Evolutionary conservation across 2,888 invertebrate genomes (phyloP), one percentile per base, ranked within the genome.

Genomic region (Hydropsyche betteni): DNA sequence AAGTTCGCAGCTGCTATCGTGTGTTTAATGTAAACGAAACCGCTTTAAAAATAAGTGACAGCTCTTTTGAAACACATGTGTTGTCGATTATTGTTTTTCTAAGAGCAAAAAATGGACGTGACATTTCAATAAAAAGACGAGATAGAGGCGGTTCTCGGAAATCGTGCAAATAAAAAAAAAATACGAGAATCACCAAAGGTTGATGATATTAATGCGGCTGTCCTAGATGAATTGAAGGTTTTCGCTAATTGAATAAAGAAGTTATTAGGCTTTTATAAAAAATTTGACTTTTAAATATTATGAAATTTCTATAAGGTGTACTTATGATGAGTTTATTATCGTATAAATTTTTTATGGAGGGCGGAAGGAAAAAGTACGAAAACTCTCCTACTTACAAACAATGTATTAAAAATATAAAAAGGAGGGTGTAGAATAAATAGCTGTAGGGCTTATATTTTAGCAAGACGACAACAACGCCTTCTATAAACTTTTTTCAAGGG

Each of bases 321-420:
- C 36, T 64, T 64, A 34, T 64, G 34, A 64, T 36, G 64, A 34
- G 64, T 36, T 64, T 64, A 64, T 64, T 64, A 64, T 64, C 64
- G 34, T 64, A 33, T 64, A 64, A 64, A 64, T n/a, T 64, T 24
- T 64, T 64, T 64, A 64, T 36, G 64, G 34, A 36, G 64, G 64
- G 64, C 34, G 64, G 33, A 36, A 12, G 34, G 34, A 64, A 33
- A 16, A 58, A 58, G 58, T 58, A 64, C 24, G 36, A 34, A 64
- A 58, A 58, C 58, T 58, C 58, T 58, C 58, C 58, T 58, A 58
- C 64, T 64, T 64, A 36, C 64, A 36, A 64, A 64, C 64, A 64
- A 64, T 36, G 64, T 64, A 64, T 64, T 64, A 64, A 36, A 64
- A 36, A 34, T 64, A 64, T 64, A 64, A 33, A 61, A 64, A 10